A percentile compares a stretch with the other conserved stretches of the same genome.
phyloP scores from a whole-genome alignment of 92 coral and sea anemone species.

The Isaurus tuberculatus region DNA sequence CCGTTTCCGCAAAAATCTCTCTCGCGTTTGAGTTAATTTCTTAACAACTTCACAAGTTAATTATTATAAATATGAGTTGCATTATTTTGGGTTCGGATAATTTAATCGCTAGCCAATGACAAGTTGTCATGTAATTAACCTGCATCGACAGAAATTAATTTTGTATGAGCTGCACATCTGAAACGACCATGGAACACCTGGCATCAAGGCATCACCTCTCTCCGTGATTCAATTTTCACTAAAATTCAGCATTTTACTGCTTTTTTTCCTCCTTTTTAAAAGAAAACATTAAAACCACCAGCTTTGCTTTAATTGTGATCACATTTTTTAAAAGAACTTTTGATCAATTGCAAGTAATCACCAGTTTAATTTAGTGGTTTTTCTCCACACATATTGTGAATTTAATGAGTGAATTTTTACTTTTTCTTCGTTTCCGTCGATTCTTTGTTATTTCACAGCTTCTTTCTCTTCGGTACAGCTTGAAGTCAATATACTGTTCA shows the following conservation, averaged over 20 bases:
- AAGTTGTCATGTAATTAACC: conserved; percentile 73
- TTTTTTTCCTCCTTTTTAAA: background rate
- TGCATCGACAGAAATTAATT: conserved; percentile 80
- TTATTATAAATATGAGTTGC: conserved; percentile 79
- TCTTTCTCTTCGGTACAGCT: background rate
- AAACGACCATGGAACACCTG: conserved; percentile 86
- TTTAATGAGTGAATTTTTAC: conserved; percentile 33
- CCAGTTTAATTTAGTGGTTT: conserved; percentile 21
- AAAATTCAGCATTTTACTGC: background rate
- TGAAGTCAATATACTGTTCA: conserved; percentile 41
- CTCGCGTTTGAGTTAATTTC: conserved; percentile 84
- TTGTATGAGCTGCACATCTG: conserved; percentile 97
- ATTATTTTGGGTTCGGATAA: conserved; percentile 90
- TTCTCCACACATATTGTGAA: conserved; percentile 31
- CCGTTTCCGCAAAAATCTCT: conserved; percentile 55
- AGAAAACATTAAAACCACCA: conserved; percentile 5
- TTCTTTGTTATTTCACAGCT: conserved; percentile 32
- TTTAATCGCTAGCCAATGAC: conserved; percentile 73
- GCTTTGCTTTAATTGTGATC: background rate
- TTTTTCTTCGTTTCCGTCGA: conserved; percentile 36
- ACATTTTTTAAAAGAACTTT: background rate
- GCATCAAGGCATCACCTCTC: background rate
- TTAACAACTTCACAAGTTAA: conserved; percentile 92
- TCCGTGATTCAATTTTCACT: conserved; percentile 10
- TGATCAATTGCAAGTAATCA: background rate